Evolutionary conservation across 2,888 invertebrate genomes (phyloP).

Genomic region (Leptarthrus brevirostris): DNA sequence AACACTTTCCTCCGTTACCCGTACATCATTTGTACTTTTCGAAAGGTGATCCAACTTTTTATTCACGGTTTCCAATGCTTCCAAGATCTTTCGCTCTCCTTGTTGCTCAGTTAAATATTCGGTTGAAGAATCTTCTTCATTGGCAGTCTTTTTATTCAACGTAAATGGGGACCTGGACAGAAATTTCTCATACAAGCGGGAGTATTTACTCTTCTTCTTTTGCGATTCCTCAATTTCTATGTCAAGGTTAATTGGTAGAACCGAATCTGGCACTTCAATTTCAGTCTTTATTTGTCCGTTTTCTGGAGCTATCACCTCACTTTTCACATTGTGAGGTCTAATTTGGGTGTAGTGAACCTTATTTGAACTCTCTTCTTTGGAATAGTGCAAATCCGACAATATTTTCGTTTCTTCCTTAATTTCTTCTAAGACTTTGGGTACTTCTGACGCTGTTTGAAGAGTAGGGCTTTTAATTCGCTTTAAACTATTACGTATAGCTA

Average conservation of each 20-base stretch:
- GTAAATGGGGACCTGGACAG: slow-evolving; percentile 60
- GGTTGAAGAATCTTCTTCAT: slow-evolving; percentile 52
- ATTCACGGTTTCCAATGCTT: slow-evolving; percentile 62
- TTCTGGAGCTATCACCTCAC: too few species aligned
- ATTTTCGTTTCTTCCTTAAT: slow-evolving; percentile 53
- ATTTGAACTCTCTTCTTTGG: neutral
- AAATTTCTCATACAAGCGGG: slow-evolving; percentile 64
- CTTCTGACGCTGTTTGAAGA: slow-evolving; percentile 34
- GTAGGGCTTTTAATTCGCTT: slow-evolving; percentile 29
- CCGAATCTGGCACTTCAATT: neutral
- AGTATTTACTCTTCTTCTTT: slow-evolving; percentile 58
- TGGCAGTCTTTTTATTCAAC: slow-evolving; percentile 49
- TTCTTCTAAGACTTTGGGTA: slow-evolving; percentile 48
- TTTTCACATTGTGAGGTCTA: too few species aligned
- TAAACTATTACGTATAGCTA: slow-evolving; percentile 54
- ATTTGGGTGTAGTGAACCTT: neutral
- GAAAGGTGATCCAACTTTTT: slow-evolving; percentile 60
- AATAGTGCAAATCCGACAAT: neutral
- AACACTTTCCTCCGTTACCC: slow-evolving; percentile 56
- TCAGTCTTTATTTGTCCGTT: neutral
- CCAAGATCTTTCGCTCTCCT: slow-evolving; percentile 60
- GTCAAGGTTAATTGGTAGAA: neutral
- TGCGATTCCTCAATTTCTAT: slow-evolving; percentile 52
- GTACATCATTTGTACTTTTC: slow-evolving; percentile 52
- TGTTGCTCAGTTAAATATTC: slow-evolving; percentile 19